Percentiles rank a stretch among this genome's conserved stretches.
These are phyloP conservation scores for Adoxophyes honmai DNA, from an alignment of 1,140 invertebrate species.

Conservation along the genomic window DNA sequence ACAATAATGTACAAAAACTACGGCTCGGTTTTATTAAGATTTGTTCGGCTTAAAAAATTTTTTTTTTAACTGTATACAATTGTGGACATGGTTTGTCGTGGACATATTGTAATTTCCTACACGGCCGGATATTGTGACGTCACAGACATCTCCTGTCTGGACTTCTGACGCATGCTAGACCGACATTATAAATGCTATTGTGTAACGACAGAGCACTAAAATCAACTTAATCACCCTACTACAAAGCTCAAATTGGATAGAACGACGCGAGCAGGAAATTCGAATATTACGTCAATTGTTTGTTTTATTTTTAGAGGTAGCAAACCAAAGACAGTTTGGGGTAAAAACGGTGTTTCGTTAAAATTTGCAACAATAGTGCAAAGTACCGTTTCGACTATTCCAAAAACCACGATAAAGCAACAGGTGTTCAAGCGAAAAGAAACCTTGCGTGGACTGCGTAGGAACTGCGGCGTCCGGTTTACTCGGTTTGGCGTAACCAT, in stretches of 20 bases:
- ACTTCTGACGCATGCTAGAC: conserved; percentile 43
- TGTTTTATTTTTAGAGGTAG: conserved; percentile 2
- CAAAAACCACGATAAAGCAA: background rate
- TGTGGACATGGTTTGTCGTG: too few species aligned
- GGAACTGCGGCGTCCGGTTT: too few species aligned
- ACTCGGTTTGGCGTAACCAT: conserved; percentile 1
- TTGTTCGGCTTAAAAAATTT: too few species aligned
- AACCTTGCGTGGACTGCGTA: too few species aligned
- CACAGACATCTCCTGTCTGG: conserved; percentile 41
- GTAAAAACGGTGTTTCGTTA: background rate
- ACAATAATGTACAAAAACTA: too few species aligned
- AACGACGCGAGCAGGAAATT: background rate
- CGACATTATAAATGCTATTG: conserved; percentile 15
- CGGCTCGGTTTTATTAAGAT: too few species aligned
- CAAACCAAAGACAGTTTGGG: conserved; percentile 7
- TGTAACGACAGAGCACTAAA: background rate
- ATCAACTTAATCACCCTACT: background rate
- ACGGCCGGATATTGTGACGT: conserved; percentile 49
- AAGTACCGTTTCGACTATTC: background rate
- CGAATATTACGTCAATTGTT: conserved; percentile 3
- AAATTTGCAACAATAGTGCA: conserved; percentile 1
- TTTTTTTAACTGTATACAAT: too few species aligned
- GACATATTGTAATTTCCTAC: conserved; percentile 10
- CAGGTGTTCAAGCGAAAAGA: too few species aligned
- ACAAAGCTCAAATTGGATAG: background rate